These are phyloP conservation scores for Buphagus erythrorhynchus DNA, from an alignment of 2,797 vertebrate genomes.

Conservation along the genomic window DNA sequence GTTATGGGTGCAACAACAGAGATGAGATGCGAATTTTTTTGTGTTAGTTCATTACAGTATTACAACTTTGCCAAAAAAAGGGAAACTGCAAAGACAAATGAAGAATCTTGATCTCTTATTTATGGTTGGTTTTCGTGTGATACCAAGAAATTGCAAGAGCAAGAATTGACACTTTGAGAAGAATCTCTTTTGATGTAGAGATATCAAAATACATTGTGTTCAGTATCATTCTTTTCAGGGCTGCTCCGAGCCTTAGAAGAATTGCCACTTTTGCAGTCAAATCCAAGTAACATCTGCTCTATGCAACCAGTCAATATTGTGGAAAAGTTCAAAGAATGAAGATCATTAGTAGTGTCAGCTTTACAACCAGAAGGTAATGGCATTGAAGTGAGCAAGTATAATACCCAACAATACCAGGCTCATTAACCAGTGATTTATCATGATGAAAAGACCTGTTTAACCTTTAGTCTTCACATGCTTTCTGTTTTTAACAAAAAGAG, in stretches of 20 bases:
- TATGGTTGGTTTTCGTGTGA: background rate
- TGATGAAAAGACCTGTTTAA: constrained; percentile 96
- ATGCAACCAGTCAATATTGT: constrained; percentile 96
- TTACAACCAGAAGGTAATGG: constrained; percentile 95
- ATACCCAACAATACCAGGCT: constrained; percentile 89
- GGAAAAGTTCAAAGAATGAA: constrained; percentile 93
- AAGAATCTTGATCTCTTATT: background rate
- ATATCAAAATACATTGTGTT: constrained; percentile 13
- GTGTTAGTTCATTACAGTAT: accelerated
- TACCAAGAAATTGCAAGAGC: background rate
- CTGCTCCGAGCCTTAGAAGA: constrained; percentile 27
- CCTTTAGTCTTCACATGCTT: constrained; percentile 87
- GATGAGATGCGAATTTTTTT: background rate
- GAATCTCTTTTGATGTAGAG: background rate
- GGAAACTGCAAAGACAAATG: background rate
- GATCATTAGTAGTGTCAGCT: constrained; percentile 96
- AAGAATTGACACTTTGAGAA: background rate
- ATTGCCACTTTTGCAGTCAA: constrained; percentile 76
- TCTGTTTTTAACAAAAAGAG: constrained; percentile 81
- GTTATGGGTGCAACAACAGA: background rate
- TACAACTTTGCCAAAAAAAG: background rate
- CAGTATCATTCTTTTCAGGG: constrained; percentile 32
- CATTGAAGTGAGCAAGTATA: constrained; percentile 89
- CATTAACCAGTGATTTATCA: constrained; percentile 99
- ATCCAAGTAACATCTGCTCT: constrained; percentile 92